Conservation (phyloP, 2,113 vertebrate genomes). For the Leptosomus discolor region DNA sequence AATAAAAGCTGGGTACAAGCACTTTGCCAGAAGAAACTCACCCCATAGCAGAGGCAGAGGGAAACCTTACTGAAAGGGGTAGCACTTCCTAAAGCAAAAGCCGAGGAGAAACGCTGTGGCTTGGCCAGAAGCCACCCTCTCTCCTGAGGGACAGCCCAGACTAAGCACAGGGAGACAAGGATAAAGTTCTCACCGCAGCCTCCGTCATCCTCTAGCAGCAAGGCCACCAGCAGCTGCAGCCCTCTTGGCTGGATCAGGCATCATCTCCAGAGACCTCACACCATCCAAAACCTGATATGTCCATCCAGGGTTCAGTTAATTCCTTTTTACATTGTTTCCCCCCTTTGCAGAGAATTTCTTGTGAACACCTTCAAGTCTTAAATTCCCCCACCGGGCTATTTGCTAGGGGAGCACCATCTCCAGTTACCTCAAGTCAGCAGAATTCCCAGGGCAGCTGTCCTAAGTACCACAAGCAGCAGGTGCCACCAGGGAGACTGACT, state of each 20-base stretch:
- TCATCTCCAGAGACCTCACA: not conserved
- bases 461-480: not conserved
- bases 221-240: not conserved
- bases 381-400: accelerated
- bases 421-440: accelerated
- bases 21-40: not conserved
- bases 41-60: not conserved
- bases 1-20: accelerated
- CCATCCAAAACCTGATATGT: accelerated
- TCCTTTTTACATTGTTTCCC: not conserved
- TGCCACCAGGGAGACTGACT: not conserved
- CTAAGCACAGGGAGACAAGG: accelerated
- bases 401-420: accelerated
- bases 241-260: not conserved
- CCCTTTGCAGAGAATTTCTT: accelerated
- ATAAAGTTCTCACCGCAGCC: not conserved
- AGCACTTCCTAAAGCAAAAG: not conserved
- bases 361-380: accelerated
- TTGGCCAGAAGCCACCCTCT: not conserved
- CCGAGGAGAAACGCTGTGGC: not conserved
- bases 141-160: accelerated
- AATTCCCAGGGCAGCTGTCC: not conserved
- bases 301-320: not conserved
- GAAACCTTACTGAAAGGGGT: accelerated
- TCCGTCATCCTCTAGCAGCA: not conserved